These are phyloP conservation scores for Drosophila prosaltans DNA, from an alignment of 1,140 invertebrate genomes.

Conservation along the genomic window DNA sequence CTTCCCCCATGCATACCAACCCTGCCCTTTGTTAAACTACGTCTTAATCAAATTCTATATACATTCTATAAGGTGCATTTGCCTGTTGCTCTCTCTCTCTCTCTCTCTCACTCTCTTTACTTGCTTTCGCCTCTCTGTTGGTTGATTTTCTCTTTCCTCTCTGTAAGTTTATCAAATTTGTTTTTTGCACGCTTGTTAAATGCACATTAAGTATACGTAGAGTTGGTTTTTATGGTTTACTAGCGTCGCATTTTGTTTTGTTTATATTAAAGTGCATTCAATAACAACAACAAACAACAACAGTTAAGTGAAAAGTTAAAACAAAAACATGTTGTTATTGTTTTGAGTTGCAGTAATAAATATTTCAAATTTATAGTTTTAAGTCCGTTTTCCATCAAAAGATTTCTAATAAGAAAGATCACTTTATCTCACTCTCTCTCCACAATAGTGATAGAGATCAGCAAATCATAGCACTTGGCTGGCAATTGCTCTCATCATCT, in stretches of 20 bases:
- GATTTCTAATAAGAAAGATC: conserved; percentile 13
- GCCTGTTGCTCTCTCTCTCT: not conserved
- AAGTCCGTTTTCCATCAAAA: conserved; percentile 25
- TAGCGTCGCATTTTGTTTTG: conserved; percentile 60
- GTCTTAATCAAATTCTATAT: conserved; percentile 14
- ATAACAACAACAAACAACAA: conserved; percentile 48
- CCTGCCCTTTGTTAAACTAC: conserved; percentile 3
- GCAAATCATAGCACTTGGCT: conserved; percentile 22
- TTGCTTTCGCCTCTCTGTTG: not conserved
- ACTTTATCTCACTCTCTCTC: conserved; percentile 9
- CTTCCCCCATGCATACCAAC: not conserved
- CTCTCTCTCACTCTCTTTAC: not conserved
- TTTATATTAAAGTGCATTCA: conserved; percentile 38
- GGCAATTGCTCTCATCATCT: not conserved
- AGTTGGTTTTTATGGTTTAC: conserved; percentile 27
- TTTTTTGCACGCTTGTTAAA: conserved; percentile 46
- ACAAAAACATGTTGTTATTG: conserved; percentile 27
- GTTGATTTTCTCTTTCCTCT: not conserved
- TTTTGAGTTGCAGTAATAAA: conserved; percentile 34
- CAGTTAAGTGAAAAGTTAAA: conserved; percentile 27
- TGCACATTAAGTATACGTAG: conserved; percentile 67
- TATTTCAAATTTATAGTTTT: conserved; percentile 3
- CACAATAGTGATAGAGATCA: conserved; percentile 6
- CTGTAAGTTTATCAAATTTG: conserved; percentile 21
- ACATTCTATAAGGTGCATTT: conserved; percentile 11